phyloP scores from a whole-genome alignment of 2,888 invertebrate genomes.

The Cetonia aurata region DNA sequence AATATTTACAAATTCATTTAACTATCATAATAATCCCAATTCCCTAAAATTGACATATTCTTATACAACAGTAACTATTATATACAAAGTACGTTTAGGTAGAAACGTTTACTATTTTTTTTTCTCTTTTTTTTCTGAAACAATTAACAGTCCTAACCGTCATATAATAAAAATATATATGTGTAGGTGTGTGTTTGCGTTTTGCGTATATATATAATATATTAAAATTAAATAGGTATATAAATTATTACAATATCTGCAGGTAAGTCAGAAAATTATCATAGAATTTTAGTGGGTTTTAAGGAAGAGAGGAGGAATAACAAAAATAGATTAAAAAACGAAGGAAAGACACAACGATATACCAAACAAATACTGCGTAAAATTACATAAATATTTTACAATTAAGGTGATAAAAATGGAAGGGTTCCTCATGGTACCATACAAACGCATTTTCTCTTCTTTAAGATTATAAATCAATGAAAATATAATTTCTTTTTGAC shows the following conservation, averaged over 20 bases:
- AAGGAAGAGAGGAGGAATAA: neutral
- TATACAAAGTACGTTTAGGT: conserved; percentile 52
- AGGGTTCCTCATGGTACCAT: conserved; percentile 40
- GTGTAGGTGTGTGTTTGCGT: neutral
- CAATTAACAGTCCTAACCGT: conserved; percentile 64
- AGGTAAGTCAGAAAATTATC: conserved; percentile 53
- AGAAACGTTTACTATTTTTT: conserved; percentile 54
- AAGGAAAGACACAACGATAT: conserved; percentile 50
- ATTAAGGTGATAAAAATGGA: conserved; percentile 45
- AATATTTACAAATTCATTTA: conserved; percentile 70
- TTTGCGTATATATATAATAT: conserved; percentile 28
- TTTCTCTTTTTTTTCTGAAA: conserved; percentile 52
- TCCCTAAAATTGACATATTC: conserved; percentile 80
- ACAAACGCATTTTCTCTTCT: neutral
- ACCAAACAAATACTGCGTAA: conserved; percentile 49
- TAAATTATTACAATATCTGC: conserved; percentile 56
- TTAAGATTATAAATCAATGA: neutral
- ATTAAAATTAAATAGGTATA: conserved; percentile 60
- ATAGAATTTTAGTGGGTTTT: conserved; percentile 49
- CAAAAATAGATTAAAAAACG: conserved; percentile 25
- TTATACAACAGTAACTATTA: conserved; percentile 71
- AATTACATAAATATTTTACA: conserved; percentile 43
- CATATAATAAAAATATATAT: conserved; percentile 61
- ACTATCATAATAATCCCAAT: conserved; percentile 70
- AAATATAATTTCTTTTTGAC: neutral